Evolutionary conservation across 2,888 invertebrate genomes (phyloP).

Genomic region (Rotaria macrura): DNA sequence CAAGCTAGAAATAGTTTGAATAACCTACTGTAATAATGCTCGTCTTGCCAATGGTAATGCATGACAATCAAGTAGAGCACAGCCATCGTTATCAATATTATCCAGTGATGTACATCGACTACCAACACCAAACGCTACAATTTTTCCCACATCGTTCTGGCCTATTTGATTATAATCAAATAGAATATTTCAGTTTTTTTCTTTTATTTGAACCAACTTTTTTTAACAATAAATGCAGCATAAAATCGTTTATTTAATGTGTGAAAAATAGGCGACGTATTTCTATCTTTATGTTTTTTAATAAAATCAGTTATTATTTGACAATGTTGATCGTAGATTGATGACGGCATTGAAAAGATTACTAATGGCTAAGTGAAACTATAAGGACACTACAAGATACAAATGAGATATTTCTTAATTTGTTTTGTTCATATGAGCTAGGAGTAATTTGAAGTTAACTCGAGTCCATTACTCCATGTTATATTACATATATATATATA

Average conservation of each 20-base stretch:
- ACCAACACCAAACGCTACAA: not conserved
- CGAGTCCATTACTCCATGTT: no score
- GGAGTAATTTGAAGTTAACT: no score
- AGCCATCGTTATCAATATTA: not conserved
- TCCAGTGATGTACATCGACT: not conserved
- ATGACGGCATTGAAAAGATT: not conserved
- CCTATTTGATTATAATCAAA: not conserved
- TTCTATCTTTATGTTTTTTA: not conserved
- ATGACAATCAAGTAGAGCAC: not conserved
- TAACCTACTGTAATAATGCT: not conserved
- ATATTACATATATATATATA: no score
- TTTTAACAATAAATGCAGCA: constrained; percentile 11
- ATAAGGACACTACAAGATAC: no score
- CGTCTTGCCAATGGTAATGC: not conserved
- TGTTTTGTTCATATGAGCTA: no score
- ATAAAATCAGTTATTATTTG: not conserved
- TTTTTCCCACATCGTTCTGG: not conserved
- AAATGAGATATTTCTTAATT: no score
- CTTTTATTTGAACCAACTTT: not conserved
- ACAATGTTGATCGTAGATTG: not conserved
- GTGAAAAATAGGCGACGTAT: not conserved
- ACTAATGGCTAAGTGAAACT: not conserved
- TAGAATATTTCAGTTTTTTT: not conserved
- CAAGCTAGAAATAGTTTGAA: not conserved
- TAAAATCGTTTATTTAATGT: not conserved